phyloP scores from a whole-genome alignment of 2,113 vertebrate genomes.

The Plecotus auritus region DNA sequence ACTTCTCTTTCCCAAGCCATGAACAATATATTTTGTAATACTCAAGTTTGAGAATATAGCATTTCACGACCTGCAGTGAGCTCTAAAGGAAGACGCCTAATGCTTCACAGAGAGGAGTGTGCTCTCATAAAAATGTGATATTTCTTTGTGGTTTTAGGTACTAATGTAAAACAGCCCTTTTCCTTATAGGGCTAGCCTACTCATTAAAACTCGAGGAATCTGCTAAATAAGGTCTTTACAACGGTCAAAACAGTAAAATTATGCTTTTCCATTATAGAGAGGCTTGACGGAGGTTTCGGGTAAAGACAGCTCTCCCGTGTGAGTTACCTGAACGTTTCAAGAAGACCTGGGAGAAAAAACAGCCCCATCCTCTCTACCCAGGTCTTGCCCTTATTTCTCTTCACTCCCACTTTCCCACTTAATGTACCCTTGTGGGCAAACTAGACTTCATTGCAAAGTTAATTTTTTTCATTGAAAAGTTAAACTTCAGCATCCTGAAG shows the following conservation, averaged over 20 bases:
- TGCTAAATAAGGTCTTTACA: conserved; percentile 13
- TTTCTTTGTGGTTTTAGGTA: conserved; percentile 17
- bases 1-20: not conserved
- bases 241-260: not conserved
- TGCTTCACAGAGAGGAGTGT: not conserved
- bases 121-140: not conserved
- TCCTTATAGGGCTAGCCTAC: not conserved
- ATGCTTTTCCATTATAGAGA: not conserved
- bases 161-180: conserved; percentile 29
- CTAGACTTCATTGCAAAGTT: not conserved
- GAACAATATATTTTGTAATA: not conserved
- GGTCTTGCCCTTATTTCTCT: not conserved
- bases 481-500: not conserved
- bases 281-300: not conserved
- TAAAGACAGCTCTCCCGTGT: not conserved
- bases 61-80: not conserved
- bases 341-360: not conserved
- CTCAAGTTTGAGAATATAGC: not conserved
- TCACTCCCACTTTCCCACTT: not conserved
- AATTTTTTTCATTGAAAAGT: not conserved
- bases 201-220: conserved; percentile 13
- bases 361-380: not conserved
- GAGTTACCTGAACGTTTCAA: not conserved
- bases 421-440: not conserved
- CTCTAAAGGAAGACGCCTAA: not conserved